These are phyloP conservation scores for Sebastolobus alascanus DNA, from an alignment of 2,797 vertebrate genomes.

Conservation along the genomic window DNA sequence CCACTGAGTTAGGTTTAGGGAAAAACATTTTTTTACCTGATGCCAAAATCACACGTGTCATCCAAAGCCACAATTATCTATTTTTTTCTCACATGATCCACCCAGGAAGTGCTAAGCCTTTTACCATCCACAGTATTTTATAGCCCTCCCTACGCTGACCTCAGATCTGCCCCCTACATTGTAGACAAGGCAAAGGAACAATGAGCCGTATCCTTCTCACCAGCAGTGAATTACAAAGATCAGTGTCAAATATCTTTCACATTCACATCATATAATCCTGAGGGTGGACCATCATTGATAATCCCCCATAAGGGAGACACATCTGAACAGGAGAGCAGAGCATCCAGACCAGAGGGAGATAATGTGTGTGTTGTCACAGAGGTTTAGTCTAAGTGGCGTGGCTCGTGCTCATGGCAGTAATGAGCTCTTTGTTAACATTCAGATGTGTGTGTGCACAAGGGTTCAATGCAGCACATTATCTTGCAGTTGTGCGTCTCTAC, in stretches of 20 bases:
- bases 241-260: slow-evolving; percentile 5
- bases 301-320: neutral
- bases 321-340: neutral
- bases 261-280: slow-evolving; percentile 17
- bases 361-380: neutral
- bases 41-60: no score
- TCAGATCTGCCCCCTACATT: neutral
- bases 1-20: no score
- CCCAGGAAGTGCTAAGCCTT: neutral
- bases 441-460: slow-evolving; percentile 4
- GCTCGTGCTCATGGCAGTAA: slow-evolving; percentile 5
- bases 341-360: neutral
- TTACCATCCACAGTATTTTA: neutral
- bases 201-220: neutral
- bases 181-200: neutral
- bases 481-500: slow-evolving; percentile 27
- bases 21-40: no score
- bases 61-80: neutral
- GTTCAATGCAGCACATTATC: slow-evolving; percentile 31
- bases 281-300: neutral
- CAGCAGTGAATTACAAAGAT: slow-evolving; percentile 3
- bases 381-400: neutral
- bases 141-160: neutral
- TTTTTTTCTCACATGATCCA: neutral
- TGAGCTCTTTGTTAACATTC: slow-evolving; percentile 38